Conservation (phyloP, 2,113 vertebrate genomes). For the Menura novaehollandiae region DNA sequence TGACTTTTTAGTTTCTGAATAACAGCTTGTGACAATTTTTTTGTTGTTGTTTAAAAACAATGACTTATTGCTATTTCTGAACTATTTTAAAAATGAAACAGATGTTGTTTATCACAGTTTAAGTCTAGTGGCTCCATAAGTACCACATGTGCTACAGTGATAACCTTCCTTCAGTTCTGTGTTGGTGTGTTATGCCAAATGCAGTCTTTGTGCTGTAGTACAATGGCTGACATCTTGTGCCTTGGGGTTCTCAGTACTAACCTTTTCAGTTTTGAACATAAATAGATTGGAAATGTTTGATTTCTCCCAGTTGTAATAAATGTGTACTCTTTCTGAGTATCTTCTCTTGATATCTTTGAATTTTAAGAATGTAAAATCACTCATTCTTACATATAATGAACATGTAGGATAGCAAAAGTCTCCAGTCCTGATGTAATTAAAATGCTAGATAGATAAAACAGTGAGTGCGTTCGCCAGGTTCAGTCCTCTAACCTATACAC, state of each 20-base stretch:
- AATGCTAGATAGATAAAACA: background rate
- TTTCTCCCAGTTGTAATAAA: background rate
- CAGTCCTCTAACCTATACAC: background rate
- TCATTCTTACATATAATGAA: background rate
- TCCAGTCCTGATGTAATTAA: background rate
- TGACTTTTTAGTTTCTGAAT: background rate
- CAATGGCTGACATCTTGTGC: background rate
- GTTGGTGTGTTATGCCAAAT: background rate
- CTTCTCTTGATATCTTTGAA: background rate
- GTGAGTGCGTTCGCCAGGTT: background rate
- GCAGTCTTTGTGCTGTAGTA: background rate
- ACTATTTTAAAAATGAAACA: background rate
- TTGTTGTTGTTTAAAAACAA: background rate
- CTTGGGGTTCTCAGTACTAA: background rate
- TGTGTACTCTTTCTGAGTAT: background rate
- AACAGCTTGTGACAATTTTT: background rate
- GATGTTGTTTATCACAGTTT: background rate
- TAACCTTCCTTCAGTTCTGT: background rate
- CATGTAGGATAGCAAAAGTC: background rate
- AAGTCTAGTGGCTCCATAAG: background rate
- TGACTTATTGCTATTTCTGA: background rate
- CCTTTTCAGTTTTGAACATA: background rate
- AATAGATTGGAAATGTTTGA: background rate
- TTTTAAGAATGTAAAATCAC: background rate
- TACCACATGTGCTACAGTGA: background rate